phyloP scores from a whole-genome alignment of 2,113 vertebrate genomes.

The Ageneiosus marmoratus region DNA sequence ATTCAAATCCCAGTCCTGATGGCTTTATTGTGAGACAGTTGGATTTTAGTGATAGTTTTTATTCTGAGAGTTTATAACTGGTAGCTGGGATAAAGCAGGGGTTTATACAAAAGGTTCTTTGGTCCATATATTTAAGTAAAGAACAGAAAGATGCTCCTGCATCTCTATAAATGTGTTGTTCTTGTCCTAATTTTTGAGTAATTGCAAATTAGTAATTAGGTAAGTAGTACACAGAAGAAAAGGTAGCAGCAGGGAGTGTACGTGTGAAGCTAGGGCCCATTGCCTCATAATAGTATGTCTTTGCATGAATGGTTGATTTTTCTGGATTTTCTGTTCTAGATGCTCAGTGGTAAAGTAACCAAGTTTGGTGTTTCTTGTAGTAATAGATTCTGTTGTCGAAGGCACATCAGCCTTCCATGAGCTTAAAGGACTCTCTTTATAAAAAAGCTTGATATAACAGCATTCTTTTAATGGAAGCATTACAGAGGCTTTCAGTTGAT shows the following conservation, averaged over 20 bases:
- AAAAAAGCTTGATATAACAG: neutral
- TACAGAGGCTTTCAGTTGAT: slow-evolving; percentile 24
- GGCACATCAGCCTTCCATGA: slow-evolving; percentile 1
- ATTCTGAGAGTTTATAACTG: neutral
- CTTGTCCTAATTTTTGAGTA: neutral
- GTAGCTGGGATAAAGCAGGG: neutral
- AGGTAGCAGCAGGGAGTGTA: neutral
- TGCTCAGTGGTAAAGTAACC: slow-evolving; percentile 8
- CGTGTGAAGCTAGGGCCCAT: neutral
- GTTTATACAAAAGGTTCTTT: neutral
- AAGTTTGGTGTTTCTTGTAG: neutral
- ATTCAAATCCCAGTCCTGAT: neutral
- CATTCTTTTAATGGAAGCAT: slow-evolving; percentile 16
- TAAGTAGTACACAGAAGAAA: slow-evolving; percentile 3
- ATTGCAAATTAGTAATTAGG: neutral
- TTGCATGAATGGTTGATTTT: neutral
- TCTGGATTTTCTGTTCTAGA: slow-evolving; percentile 7
- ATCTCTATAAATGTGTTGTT: neutral
- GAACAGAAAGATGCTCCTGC: neutral
- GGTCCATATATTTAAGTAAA: neutral
- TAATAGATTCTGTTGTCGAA: slow-evolving; percentile 2
- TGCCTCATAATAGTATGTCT: neutral
- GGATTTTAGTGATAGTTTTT: slow-evolving; percentile 2
- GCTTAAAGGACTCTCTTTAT: neutral
- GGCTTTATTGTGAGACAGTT: neutral